Percentiles rank a stretch among this genome's conserved stretches.
Evolutionary conservation across 1,140 invertebrate species (phyloP).

Genomic region (Tenebrio molitor): DNA sequence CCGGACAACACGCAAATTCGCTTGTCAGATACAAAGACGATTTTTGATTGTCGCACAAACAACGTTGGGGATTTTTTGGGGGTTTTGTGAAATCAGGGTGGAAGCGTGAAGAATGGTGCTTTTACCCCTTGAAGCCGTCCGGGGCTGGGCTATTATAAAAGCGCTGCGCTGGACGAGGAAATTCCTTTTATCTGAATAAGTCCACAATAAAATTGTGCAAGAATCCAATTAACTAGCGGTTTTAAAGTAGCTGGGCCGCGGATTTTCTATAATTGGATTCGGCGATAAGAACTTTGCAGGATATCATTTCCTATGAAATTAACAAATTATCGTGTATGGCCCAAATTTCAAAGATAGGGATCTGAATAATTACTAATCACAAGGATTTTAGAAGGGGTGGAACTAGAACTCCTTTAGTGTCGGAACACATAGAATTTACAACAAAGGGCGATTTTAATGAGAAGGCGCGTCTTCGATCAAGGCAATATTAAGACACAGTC

Average conservation of each 20-base stretch:
- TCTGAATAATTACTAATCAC: slow-evolving; percentile 24
- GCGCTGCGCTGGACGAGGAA: slow-evolving; percentile 53
- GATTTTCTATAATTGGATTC: slow-evolving; percentile 57
- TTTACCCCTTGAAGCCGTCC: background rate
- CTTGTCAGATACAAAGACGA: slow-evolving; percentile 3
- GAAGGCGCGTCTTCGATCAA: slow-evolving; percentile 31
- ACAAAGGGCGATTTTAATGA: slow-evolving; percentile 34
- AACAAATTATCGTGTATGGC: slow-evolving; percentile 17
- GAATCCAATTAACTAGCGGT: slow-evolving; percentile 57
- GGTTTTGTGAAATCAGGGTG: too few relatives aligned
- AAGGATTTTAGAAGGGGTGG: background rate
- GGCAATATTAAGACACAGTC: slow-evolving; percentile 35
- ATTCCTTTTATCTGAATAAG: slow-evolving; percentile 51
- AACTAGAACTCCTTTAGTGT: slow-evolving; percentile 11
- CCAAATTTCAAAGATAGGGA: slow-evolving; percentile 12
- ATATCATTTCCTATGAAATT: slow-evolving; percentile 24
- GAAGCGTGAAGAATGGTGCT: background rate
- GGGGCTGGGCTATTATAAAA: slow-evolving; percentile 45
- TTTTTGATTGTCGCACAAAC: too few relatives aligned
- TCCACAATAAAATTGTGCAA: slow-evolving; percentile 53
- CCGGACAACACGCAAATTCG: background rate
- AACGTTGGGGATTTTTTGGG: too few relatives aligned
- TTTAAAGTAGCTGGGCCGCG: slow-evolving; percentile 50
- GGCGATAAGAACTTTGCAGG: slow-evolving; percentile 46
- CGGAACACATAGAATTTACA: slow-evolving; percentile 5